Evolutionary conservation across 1,140 invertebrate species (phyloP), one percentile per base, ranked within the genome.

Genomic region (Copidosoma floridanum): DNA sequence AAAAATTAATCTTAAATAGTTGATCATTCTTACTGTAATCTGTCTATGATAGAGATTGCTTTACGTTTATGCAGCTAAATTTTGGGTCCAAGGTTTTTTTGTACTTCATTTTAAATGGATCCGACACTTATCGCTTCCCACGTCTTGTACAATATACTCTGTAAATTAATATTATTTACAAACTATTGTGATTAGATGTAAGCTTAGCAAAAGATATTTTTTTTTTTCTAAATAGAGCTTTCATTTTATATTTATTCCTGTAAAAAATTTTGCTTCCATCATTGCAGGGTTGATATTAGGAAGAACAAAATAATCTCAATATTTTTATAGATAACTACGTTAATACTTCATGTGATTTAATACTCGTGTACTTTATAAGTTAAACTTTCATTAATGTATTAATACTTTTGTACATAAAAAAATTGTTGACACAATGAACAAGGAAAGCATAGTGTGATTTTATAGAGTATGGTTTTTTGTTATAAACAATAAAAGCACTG

Each of bases 381-480:
- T 65, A 67, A 51, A 55, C 64, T 67, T 67, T 61, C 66, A 61
- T 65, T 60, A 35, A 41, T 44, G 35, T 67, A 63, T 48, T 54
- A 57, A 43, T 48, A n/a, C n/a, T n/a, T n/a, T n/a, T n/a, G n/a
- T n/a, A 63, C 50, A 59, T 59, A n/a, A 54, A 54, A 48, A 51
- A 55, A 50, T 55, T 50, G 52, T 61, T 61, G 38, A 40, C n/a
- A 46, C 20, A 10, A 40, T 14, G 21, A 16, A 53, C 11, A 40
- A 55, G 46, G 52, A 61, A 61, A 55, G 43, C 55, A 47, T 44
- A 46, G 1, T 46, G 29, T n/a, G n/a, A n/a, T n/a, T n/a, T n/a
- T n/a, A n/a, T n/a, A n/a, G n/a, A n/a, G n/a, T n/a, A n/a, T n/a
- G n/a, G n/a, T n/a, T n/a, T n/a, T n/a, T n/a, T n/a, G n/a, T n/a